A percentile compares a stretch with the other conserved stretches of the same genome.
Evolutionary conservation across 2,113 vertebrate species (phyloP).

Genomic region (Pongo pygmaeus): DNA sequence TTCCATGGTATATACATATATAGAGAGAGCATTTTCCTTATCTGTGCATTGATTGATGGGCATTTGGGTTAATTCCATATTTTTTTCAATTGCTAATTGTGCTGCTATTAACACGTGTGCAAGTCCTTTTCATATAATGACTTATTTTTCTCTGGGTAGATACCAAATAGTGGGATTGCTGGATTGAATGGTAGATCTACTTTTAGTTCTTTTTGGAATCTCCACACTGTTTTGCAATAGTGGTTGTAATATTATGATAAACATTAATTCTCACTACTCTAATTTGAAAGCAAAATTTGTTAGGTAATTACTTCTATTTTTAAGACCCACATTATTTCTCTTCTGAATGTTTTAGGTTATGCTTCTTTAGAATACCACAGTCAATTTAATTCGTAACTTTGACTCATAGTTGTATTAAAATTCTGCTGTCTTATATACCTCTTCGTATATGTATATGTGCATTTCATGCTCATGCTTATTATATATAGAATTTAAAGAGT

Average conservation of each 20-base stretch:
- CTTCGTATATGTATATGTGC: not conserved
- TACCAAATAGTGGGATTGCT: too few relatives aligned
- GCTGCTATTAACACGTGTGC: too few relatives aligned
- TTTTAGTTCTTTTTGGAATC: too few relatives aligned
- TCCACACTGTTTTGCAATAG: too few relatives aligned
- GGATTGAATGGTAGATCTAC: too few relatives aligned
- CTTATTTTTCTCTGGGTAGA: too few relatives aligned
- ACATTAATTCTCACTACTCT: not conserved
- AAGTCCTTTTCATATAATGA: too few relatives aligned
- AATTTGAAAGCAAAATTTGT: not conserved
- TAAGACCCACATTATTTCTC: not conserved
- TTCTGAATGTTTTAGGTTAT: not conserved
- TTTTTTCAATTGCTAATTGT: too few relatives aligned
- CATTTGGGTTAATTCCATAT: too few relatives aligned
- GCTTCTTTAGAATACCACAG: not conserved
- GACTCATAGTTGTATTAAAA: not conserved
- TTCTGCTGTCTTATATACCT: not conserved
- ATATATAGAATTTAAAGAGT: not conserved
- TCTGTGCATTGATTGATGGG: too few relatives aligned
- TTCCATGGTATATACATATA: too few relatives aligned
- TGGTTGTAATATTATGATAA: not conserved
- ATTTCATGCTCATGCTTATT: not conserved
- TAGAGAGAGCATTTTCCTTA: too few relatives aligned
- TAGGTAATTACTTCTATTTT: not conserved
- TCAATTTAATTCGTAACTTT: not conserved